Evolutionary conservation across 2,797 vertebrate species (phyloP), one percentile per base, ranked within the genome.

Genomic region (Microctenopoma stevenorrisi): DNA sequence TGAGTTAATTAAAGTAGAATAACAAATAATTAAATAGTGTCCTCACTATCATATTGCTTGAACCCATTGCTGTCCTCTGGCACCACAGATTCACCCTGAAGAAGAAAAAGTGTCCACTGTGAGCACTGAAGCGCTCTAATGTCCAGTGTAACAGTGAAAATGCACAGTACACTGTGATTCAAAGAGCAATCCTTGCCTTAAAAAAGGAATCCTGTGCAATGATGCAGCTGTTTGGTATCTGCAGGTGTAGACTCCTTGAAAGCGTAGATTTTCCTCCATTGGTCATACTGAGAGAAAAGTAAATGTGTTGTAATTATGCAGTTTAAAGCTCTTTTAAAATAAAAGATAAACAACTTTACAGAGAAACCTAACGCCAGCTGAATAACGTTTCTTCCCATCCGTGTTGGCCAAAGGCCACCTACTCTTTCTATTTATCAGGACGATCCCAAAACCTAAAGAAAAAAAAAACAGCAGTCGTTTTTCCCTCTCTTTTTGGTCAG

Each of bases 211-310:
- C 97, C 83, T 99, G 97, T 74, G 92, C 94, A 68, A 98, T 94
- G 54, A 95, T 54, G 74, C 87, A 94, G 88, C 96, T 97, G 84
- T 95, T 96, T 46, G 93, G 93, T 71, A 97, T 91, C 54, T 81
- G 79, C 82, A 94, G 84, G 61, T 95, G 93, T 50, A 98, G 93
- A 70, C 88, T 93, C 75, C 63, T 83, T 53, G 96, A 92, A 65
- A 98, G 86, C 0, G 97, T 97, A 16, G 95, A 95, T 89, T 99
- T 99, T 3, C 97, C 97, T 16, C 96, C 96, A 78, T 98, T 98
- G 72, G 97, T 98, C 83, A 96, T 92, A 11, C 96, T 98, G 80
- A 61, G 47, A 52, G 26, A 66, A 54, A 49, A 68, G 66, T 5
- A 51, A 3, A 22, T 25, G 51, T 55, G n/a, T 22, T 7, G 2